Base-by-base conservation (phyloP, 2,113 vertebrate species). In the Hippocampus guttulatus region DNA sequence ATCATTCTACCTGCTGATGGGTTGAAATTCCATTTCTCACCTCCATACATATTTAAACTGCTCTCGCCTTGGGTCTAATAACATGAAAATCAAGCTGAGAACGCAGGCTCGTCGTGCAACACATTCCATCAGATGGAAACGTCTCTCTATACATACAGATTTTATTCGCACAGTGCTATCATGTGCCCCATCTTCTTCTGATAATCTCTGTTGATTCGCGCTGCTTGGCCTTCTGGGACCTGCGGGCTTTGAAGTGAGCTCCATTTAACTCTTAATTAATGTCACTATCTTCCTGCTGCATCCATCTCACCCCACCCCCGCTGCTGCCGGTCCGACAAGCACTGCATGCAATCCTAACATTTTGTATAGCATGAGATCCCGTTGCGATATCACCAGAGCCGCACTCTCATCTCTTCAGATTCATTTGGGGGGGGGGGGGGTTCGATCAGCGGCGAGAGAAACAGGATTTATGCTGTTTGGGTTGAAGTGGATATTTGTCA, bases 221-320 rank as follows among this genome's bases (percentile, higher is more conserved):
- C 65, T 51, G 52, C 80, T 65, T 25, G 58, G 78, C 83, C 84
- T 81, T 75, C 76, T 68, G 83, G 86, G 81, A 82, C 69, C 49
- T 49, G 23, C 41, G 71, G 60, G 61, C 85, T 92, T 91, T 90
- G 87, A 92, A 88, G 86, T 90, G 85, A 71, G 81, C 84, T 90
- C 84, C 84, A 91, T 89, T 92, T 90, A 92, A 84, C 68, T 52
- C 78, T 82, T 85, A 78, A 89, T 71, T 79, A 83, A 78, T 71
- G 64, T 78, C 77, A 72, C 73, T 76, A 78, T 88, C 67, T 75
- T 70, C 51, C 55, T 55, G 43, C 66, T 69, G 62, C 57, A 72
- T 73, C 67, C 75, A 64, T 78, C 52, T 54, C 55, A 72, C 52
- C 23, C 63, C 33, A 5, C 33, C 57, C 23, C 57, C 43, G 54